phyloP scores from a whole-genome alignment of 2,888 invertebrate species.

The Cataglyphis cursor region DNA sequence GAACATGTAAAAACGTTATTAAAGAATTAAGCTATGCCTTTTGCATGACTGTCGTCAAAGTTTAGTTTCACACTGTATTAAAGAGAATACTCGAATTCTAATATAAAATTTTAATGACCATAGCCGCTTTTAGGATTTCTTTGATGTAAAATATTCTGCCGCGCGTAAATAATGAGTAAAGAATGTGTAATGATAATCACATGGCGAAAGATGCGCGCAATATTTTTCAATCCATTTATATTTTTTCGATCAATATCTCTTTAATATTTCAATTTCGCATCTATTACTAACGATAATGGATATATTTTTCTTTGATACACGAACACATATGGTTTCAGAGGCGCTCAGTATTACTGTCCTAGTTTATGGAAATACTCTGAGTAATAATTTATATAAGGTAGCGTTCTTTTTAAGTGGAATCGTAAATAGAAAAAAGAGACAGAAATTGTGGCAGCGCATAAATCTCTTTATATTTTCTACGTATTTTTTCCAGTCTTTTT shows the following conservation, averaged over 20 bases:
- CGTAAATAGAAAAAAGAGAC: constrained; percentile 15
- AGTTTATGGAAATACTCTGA: background rate
- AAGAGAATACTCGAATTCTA: background rate
- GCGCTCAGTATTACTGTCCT: background rate
- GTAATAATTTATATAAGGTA: constrained; percentile 16
- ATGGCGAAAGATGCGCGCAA: background rate
- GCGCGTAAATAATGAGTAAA: constrained; percentile 16
- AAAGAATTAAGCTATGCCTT: constrained; percentile 13
- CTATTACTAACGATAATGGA: background rate
- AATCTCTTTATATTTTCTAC: background rate
- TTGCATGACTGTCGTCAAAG: constrained; percentile 10
- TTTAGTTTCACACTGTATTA: background rate
- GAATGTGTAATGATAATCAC: background rate
- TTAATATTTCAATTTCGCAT: constrained; percentile 5
- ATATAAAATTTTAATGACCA: constrained; percentile 22
- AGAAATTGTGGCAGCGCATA: background rate
- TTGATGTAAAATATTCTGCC: background rate
- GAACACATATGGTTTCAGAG: background rate
- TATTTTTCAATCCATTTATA: background rate
- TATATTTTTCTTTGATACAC: background rate
- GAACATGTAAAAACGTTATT: background rate
- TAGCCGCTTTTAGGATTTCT: background rate
- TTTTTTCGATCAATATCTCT: constrained; percentile 9
- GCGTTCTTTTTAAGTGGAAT: background rate
- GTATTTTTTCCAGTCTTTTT: constrained; percentile 9